phyloP scores from a whole-genome alignment of 2,113 vertebrate genomes.

The Notothenia coriiceps region DNA sequence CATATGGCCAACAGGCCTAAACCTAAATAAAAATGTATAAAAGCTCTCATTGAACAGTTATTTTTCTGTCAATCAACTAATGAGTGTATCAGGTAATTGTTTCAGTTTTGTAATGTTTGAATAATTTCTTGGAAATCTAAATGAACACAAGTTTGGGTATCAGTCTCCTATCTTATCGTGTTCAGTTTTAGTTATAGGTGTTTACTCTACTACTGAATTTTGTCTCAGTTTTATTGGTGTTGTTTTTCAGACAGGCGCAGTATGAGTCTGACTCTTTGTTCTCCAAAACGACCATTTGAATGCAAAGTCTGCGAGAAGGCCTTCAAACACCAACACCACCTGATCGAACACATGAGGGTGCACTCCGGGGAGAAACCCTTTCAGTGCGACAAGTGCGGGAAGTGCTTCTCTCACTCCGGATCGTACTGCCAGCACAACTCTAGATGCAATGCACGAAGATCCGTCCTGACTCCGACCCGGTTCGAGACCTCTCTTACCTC shows the following conservation, averaged over 20 bases:
- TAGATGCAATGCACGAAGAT: slow-evolving; percentile 97
- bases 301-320: slow-evolving; percentile 96
- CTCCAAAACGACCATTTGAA: slow-evolving; percentile 92
- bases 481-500: slow-evolving; percentile 32
- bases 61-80: too few species aligned
- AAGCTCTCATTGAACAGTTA: too few species aligned
- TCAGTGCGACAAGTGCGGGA: slow-evolving; percentile 98
- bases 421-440: slow-evolving; percentile 99
- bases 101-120: too few species aligned
- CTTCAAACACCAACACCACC: slow-evolving; percentile 99
- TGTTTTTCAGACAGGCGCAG: too few species aligned
- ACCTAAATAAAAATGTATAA: too few species aligned
- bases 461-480: slow-evolving; percentile 78
- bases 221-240: too few species aligned
- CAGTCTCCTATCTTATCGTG: too few species aligned
- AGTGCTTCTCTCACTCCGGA: slow-evolving; percentile 97
- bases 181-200: too few species aligned
- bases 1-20: too few species aligned
- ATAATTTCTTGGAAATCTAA: too few species aligned
- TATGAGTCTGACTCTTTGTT: background rate
- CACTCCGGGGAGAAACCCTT: slow-evolving; percentile 99
- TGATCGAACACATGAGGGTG: slow-evolving; percentile 96
- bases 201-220: background rate
- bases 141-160: too few species aligned
- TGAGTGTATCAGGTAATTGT: too few species aligned